Base-by-base conservation (phyloP, 2,113 vertebrate genomes). In the Seriola rivoliana region DNA sequence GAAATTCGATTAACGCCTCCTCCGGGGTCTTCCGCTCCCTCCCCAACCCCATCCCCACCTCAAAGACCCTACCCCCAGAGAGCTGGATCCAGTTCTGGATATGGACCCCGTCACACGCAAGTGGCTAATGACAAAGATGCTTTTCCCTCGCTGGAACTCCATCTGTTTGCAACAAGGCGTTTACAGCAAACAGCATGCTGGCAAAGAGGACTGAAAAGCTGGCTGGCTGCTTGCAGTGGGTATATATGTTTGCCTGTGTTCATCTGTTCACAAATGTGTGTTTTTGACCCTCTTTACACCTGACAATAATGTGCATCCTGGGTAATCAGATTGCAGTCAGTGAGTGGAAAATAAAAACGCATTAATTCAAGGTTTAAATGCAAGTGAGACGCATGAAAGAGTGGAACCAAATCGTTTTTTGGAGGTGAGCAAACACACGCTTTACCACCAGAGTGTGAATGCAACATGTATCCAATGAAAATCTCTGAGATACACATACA, bases 1-100 rank as follows among this genome's bases (percentile, higher is more conserved):
- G 84, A 90, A 92, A 93, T 93, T 91, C 63, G 70, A 93, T 81
- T 93, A 91, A 92, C 74, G 71, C 87, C 84, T 85, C 81, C 78
- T 84, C 73, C 16, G 76, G 89, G 86, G 75, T 75, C 64, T 70
- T 57, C 46, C 73, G 14, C 42, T 17, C 21, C 44, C 64, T 74
- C 19, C 75, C 19, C 58, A 76, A 17, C 70, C 54, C 38, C 32
- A 4, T 12, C 55, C 74, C 74, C 14, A 21, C 32, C 42, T 69
- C 57, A 70, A 69, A 69, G 40, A 36, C 71, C 70, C 46, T 29
- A 4, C 9, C 54, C 73, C 73, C 13, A 72, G 67, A 82, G 71
- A 59, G 62, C n/a, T 78, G 52, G 23, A 81, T 78, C 58, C 80
- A 68, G 52, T 34, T 44, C 70, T 71, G 63, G 50, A 78, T 78